A percentile compares a stretch with the other conserved stretches of the same genome.
phyloP scores from a whole-genome alignment of 2,888 invertebrate genomes.

The Cistogaster globosa region DNA sequence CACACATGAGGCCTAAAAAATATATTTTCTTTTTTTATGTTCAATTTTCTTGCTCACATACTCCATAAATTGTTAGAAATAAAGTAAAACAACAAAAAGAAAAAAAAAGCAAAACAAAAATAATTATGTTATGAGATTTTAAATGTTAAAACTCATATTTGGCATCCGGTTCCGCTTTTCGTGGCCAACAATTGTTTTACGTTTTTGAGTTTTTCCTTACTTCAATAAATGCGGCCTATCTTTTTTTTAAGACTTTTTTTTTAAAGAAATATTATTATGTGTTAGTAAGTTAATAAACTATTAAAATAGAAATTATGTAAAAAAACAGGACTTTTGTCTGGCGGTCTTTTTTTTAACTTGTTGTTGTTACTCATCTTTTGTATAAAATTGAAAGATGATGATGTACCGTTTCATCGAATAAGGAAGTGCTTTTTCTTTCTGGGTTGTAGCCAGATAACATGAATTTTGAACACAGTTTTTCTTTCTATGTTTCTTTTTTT shows the following conservation, averaged over 20 bases:
- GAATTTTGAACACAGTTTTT: constrained; percentile 41
- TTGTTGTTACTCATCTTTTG: constrained; percentile 17
- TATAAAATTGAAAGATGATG: constrained; percentile 34
- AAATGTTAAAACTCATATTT: constrained; percentile 64
- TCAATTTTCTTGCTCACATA: constrained; percentile 42
- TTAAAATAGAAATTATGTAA: constrained; percentile 39
- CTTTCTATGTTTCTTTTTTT: constrained; percentile 10
- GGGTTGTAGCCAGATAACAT: constrained; percentile 17
- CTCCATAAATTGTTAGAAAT: constrained; percentile 57
- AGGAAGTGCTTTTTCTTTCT: constrained; percentile 57
- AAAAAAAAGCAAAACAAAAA: constrained; percentile 48
- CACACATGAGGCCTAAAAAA: no score
- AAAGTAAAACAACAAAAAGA: constrained; percentile 10
- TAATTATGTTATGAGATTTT: constrained; percentile 63
- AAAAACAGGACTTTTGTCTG: constrained; percentile 40
- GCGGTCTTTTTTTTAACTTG: constrained; percentile 8
- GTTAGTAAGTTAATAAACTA: constrained; percentile 9
- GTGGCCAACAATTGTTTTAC: constrained; percentile 7
- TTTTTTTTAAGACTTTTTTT: no score
- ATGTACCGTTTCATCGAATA: constrained; percentile 48
- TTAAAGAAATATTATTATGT: background rate
- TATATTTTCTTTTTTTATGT: background rate
- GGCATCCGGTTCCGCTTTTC: constrained; percentile 68
- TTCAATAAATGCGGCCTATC: background rate
- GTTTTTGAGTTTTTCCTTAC: background rate